phyloP scores from a whole-genome alignment of 2,888 invertebrate genomes.

The Monoplex corrugatus region DNA sequence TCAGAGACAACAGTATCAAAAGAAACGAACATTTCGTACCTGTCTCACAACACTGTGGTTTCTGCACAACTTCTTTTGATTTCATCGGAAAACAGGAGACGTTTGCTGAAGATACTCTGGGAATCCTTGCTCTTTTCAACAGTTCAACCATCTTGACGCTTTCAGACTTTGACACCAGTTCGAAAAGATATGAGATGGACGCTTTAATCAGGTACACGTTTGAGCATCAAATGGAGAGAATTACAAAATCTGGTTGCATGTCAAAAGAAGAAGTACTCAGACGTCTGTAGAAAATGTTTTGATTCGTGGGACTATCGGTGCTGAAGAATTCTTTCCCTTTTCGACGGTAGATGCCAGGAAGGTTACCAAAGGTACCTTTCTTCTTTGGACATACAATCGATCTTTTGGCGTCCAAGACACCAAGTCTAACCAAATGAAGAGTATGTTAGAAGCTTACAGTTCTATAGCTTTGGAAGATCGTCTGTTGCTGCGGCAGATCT shows the following conservation, averaged over 20 bases:
- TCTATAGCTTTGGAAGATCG: not conserved
- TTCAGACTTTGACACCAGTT: not conserved
- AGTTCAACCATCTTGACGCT: not conserved
- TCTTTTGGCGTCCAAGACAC: not conserved
- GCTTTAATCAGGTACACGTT: constrained; percentile 32
- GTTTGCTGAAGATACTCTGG: constrained; percentile 24
- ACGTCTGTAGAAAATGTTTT: constrained; percentile 6
- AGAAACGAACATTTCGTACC: constrained; percentile 34
- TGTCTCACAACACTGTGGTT: not conserved
- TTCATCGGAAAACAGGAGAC: constrained; percentile 22
- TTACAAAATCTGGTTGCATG: no score
- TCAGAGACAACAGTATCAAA: not conserved
- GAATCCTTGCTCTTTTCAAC: not conserved
- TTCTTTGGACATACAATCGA: not conserved
- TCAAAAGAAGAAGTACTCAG: not conserved
- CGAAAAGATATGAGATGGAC: constrained; percentile 1
- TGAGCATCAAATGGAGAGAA: not conserved
- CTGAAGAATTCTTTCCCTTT: constrained; percentile 29
- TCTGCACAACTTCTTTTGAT: not conserved
- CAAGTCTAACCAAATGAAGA: not conserved
- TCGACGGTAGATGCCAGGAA: not conserved
- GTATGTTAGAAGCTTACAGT: not conserved
- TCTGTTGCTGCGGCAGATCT: not conserved
- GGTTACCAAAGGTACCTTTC: not conserved
- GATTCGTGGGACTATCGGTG: not conserved